Base-by-base conservation (phyloP, 1,140 invertebrate species). In the Caenorhabditis remanei region DNA sequence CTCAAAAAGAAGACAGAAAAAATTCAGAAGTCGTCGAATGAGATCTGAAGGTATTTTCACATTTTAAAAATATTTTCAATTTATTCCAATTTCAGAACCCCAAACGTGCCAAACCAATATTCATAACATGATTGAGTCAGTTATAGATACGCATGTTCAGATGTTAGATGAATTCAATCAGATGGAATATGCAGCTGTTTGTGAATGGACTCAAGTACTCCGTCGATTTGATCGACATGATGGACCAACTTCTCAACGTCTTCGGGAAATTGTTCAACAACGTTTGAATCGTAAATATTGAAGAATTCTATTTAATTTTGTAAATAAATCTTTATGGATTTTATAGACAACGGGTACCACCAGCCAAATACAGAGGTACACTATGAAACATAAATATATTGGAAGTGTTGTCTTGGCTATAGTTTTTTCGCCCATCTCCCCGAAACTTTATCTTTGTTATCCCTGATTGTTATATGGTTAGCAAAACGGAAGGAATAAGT, bases 101-200 rank as follows among this genome's bases (percentile, higher is more conserved):
- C 71, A 79, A 11, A 79, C 71, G 14, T 79, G 71, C 46, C 71
- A 79, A 79, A 13, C 43, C 13, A 79, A 50, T n/a, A 24, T 79
- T 50, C 71, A 79, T 53, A 79, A 79, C 13, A 50, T 79, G 71
- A 24, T 79, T 21, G 71, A 50, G 24, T 79, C 71, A 4, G 71
- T 79, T 7, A 79, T 79, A n/a, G 71, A 79, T 11, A 79, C 71
- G n/a, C 71, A 79, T 50, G 71, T 79, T 24, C 71, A 79, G 53
- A 79, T 79, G 71, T 32, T 79, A 9, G 71, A 79, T 24, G 71
- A 79, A 13, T 79, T 79, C 46, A 79, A 79, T 50, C 71, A 46
- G 53, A 79, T 79, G 71, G 71, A 79, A 14, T 79, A 79, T 50
- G 71, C 71, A 79, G 71, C 71, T 19, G 71, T 79, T 79, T 50